Conservation (phyloP, 1,140 invertebrate species). For the Neodiprion fabricii region DNA sequence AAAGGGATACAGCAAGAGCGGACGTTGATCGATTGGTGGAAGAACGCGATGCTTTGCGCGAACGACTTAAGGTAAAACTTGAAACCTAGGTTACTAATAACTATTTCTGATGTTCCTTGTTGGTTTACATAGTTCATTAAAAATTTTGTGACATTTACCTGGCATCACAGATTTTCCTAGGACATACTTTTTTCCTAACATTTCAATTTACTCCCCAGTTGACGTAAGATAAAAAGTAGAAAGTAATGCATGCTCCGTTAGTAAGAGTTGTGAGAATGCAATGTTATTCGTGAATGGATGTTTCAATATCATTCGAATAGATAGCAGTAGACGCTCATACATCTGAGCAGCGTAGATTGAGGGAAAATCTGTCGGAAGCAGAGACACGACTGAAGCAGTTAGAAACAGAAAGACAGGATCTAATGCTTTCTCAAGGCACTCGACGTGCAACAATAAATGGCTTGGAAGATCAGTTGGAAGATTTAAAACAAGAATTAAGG, state of each 20-base stretch:
- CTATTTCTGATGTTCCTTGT: conserved; percentile 12
- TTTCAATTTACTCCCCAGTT: neutral
- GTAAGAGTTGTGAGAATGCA: conserved; percentile 3
- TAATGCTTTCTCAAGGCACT: conserved; percentile 51
- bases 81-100: conserved; percentile 6
- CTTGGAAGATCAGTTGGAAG: conserved; percentile 51
- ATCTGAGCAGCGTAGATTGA: conserved; percentile 53
- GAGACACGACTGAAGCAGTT: conserved; percentile 49
- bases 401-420: conserved; percentile 54
- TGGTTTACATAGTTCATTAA: neutral
- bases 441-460: conserved; percentile 47
- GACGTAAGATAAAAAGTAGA: neutral
- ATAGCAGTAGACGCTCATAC: conserved; percentile 63
- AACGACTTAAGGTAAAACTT: conserved; percentile 60
- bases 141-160: too few relatives aligned
- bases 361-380: conserved; percentile 44
- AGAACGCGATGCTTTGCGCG: conserved; percentile 63
- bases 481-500: conserved; percentile 47
- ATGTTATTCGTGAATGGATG: conserved; percentile 10
- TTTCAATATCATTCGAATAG: conserved; percentile 40
- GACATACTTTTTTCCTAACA: neutral
- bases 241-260: neutral
- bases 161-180: too few relatives aligned
- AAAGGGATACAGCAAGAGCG: conserved; percentile 61
- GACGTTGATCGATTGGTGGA: conserved; percentile 63